Evolutionary conservation across 2,797 vertebrate genomes (phyloP).

Genomic region (Serranus cabrilla): DNA sequence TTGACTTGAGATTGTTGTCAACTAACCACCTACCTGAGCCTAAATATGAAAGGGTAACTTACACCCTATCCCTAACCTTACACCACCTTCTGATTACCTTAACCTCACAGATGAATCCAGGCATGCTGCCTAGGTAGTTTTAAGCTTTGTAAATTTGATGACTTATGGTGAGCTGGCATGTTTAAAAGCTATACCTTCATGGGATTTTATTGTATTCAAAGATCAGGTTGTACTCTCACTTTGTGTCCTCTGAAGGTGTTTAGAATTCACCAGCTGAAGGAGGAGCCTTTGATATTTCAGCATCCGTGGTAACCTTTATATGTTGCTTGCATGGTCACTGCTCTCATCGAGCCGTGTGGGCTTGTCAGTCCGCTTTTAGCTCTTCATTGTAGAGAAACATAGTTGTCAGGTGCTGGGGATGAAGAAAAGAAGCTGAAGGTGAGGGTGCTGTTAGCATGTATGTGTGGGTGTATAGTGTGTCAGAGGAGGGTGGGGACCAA

Average conservation of each 20-base stretch:
- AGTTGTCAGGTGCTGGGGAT: constrained; percentile 37
- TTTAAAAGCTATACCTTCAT: not conserved
- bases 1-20: not conserved
- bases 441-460: constrained; percentile 1
- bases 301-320: constrained; percentile 56
- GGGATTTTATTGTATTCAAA: not conserved
- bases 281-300: constrained; percentile 60
- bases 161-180: not conserved
- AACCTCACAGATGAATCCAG: not conserved
- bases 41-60: not conserved
- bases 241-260: constrained; percentile 35
- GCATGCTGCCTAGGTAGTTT: not conserved
- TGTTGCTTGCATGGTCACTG: constrained; percentile 33
- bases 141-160: not conserved
- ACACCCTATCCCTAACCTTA: not conserved
- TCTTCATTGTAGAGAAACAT: constrained; percentile 29
- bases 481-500: not conserved
- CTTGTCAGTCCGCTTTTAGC: constrained; percentile 53
- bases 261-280: constrained; percentile 38
- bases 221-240: not conserved
- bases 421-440: constrained; percentile 22
- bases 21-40: not conserved
- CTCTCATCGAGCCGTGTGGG: constrained; percentile 45
- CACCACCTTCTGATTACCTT: not conserved
- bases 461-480: constrained; percentile 18